Percentiles rank a stretch among this genome's conserved stretches.
These are phyloP conservation scores for Lacerta viridis DNA, from an alignment of 2,797 vertebrate genomes.

Conservation along the genomic window DNA sequence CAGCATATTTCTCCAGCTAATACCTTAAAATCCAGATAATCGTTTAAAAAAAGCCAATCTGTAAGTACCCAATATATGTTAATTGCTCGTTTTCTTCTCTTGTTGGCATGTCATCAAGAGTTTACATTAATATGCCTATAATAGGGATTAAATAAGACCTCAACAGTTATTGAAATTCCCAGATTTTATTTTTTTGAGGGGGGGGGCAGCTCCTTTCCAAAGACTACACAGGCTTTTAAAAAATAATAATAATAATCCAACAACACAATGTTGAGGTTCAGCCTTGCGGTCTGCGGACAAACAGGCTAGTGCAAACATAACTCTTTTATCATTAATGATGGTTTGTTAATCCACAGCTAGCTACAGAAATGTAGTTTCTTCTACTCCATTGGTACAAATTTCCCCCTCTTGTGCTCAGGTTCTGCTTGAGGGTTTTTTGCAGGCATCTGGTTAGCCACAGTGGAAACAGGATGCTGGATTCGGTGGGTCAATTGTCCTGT, in stretches of 20 bases:
- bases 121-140: slow-evolving; percentile 62
- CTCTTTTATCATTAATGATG: not conserved
- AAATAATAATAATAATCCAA: slow-evolving; percentile 1
- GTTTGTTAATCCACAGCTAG: not conserved
- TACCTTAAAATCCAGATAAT: slow-evolving; percentile 80
- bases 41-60: slow-evolving; percentile 71
- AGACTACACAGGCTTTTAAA: not conserved
- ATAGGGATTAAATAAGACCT: slow-evolving; percentile 63
- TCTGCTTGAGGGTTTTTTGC: not conserved
- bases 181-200: slow-evolving; percentile 48
- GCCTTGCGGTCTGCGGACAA: too few species aligned
- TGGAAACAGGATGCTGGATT: not conserved
- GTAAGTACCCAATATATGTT: slow-evolving; percentile 68
- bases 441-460: too few species aligned
- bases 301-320: not conserved
- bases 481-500: not conserved
- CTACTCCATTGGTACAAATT: not conserved
- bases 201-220: slow-evolving; percentile 31
- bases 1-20: slow-evolving; percentile 77
- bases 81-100: slow-evolving; percentile 76
- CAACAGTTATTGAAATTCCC: slow-evolving; percentile 57
- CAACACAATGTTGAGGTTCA: rapidly evolving
- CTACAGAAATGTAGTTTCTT: not conserved
- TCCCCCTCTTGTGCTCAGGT: not conserved
- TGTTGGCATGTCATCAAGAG: slow-evolving; percentile 64